Percentiles rank a stretch among this genome's conserved stretches.
These are phyloP conservation scores for Metallyticus violacea DNA, from an alignment of 2,888 invertebrate genomes.

Conservation along the genomic window DNA sequence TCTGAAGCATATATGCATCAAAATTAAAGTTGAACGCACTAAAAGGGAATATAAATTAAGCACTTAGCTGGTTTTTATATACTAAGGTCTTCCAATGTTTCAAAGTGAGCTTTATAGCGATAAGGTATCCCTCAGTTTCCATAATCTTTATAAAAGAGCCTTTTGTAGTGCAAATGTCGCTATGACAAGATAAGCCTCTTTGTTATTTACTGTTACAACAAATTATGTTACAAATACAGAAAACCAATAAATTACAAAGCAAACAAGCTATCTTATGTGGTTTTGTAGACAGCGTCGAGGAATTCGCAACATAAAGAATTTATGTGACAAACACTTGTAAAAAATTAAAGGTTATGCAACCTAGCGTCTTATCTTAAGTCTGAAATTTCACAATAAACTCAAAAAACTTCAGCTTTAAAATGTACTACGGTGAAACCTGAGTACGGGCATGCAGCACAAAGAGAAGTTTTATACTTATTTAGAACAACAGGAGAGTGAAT, in stretches of 20 bases:
- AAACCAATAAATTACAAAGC: background rate
- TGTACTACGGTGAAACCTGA: too few relatives aligned
- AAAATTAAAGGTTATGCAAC: background rate
- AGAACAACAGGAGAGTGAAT: too few relatives aligned
- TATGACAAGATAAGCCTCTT: background rate
- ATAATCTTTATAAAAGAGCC: background rate
- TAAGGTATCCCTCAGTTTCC: too few relatives aligned
- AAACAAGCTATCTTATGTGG: background rate
- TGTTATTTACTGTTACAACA: background rate
- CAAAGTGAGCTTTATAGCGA: too few relatives aligned
- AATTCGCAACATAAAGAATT: background rate
- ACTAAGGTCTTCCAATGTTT: too few relatives aligned
- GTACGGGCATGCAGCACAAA: too few relatives aligned
- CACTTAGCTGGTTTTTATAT: too few relatives aligned
- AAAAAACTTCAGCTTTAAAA: background rate
- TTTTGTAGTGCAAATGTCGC: background rate
- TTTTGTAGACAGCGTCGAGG: background rate
- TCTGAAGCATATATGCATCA: too few relatives aligned
- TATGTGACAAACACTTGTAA: background rate
- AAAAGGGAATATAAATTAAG: too few relatives aligned
- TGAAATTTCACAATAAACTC: background rate
- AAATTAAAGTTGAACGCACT: too few relatives aligned
- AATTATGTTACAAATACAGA: background rate
- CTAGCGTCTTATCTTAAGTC: background rate
- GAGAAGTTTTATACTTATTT: too few relatives aligned